Base-by-base conservation (phyloP, 2,113 vertebrate species). In the Myotis lucifugus region DNA sequence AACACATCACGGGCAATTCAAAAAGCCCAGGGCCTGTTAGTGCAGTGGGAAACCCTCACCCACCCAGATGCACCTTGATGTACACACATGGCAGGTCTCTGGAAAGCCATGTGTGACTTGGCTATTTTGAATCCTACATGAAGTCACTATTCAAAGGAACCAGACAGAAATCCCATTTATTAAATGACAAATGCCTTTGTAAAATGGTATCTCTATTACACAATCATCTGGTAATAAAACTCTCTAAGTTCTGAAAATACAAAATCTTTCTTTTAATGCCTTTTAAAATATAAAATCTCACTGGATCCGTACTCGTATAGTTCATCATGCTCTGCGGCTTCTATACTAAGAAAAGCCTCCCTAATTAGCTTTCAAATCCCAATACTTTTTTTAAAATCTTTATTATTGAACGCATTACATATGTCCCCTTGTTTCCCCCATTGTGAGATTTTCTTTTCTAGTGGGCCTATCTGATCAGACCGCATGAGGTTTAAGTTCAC, bases 41-140 rank as follows among this genome's bases (percentile, higher is more conserved):
- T 37, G 29, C 1, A 11, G 21, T 10, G 42, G 15, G 42, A 85
- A 90, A 86, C 14, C 46, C 82, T 52, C 27, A 40, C 21, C 23
- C 19, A 69, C 48, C 59, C 27, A 40, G 8, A 5, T 48, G 23
- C 48, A 7, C n/a, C 42, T 54, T 48, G n/a, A 67, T 61, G 73
- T 64, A 84, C 6, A 90, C 25, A 84, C 9, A 92, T 40, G 40
- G 70, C 12, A 46, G 74, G 25, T 84, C 48, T 79, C 86, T 77
- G 19, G 67, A 86, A 95, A 91, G 17, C 18, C 34, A 19, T 5
- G 12, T 64, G 40, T 76, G 32, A 89, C 42, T 37, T 3, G 83
- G 95, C 17, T 87, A 32, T 72, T 83, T 81, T 91, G 78, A 91
- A 82, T n/a, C 32, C 52, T 83, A 85, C 18, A 67, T 73, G 32